Percentiles rank a stretch among this genome's conserved stretches.
Evolutionary conservation across 2,888 invertebrate genomes (phyloP).

Genomic region (Drosophila koepferae): DNA sequence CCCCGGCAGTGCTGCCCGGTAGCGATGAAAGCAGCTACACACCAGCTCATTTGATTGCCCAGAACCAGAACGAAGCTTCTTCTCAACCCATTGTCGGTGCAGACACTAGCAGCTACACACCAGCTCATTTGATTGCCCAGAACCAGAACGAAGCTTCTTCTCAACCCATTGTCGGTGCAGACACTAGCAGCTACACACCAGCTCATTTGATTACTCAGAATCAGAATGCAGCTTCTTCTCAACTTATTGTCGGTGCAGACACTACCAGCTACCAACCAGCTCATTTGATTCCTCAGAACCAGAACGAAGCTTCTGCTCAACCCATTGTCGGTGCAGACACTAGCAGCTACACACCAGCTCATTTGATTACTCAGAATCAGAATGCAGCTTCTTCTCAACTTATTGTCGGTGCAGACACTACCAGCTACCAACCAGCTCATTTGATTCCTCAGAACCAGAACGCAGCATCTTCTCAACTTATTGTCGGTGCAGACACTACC

Average conservation of each 20-base stretch:
- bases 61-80: conserved; percentile 10
- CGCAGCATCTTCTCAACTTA: conserved; percentile 4
- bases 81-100: not conserved
- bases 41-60: conserved; percentile 33
- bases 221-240: not conserved
- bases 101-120: no score
- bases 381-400: not conserved
- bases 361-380: conserved; percentile 20
- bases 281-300: conserved; percentile 27
- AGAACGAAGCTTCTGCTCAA: not conserved
- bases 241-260: conserved; percentile 24
- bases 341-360: conserved; percentile 43
- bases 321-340: no score
- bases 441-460: conserved; percentile 7
- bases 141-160: not conserved
- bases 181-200: conserved; percentile 46
- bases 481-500: conserved; percentile 33
- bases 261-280: conserved; percentile 44
- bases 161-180: conserved; percentile 20
- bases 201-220: conserved; percentile 20
- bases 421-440: conserved; percentile 43
- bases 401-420: conserved; percentile 28
- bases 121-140: conserved; percentile 27
- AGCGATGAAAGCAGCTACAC: conserved; percentile 31
- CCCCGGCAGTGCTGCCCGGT: conserved; percentile 18